Base-by-base conservation (phyloP, 2,797 vertebrate species). In the Danio kyathit region DNA sequence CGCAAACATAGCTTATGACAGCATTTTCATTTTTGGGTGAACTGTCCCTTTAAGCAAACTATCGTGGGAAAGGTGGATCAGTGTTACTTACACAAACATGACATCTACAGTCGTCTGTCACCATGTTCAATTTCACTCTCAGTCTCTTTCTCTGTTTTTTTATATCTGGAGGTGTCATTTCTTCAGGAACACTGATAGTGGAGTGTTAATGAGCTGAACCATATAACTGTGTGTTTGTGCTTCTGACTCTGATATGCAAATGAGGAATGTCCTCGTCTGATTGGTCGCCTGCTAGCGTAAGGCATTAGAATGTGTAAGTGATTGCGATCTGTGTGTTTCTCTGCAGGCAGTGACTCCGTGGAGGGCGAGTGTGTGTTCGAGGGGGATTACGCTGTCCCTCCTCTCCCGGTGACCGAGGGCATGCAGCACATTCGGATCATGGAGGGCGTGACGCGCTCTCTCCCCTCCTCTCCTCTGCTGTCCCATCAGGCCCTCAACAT, bases 351-450 rank as follows among this genome's bases (percentile, higher is more conserved):
- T 40, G 73, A 85, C 17, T 81, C 83, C 38, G 93, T 94, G 89
- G 96, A 96, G 92, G 94, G 84, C 38, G 87, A 87, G 81, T 82
- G 86, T 79, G 79, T 86, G 82, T 87, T 82, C 65, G 86, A 96
- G 89, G 92, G 95, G 6, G 96, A 96, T 90, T 96, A 95, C 84
- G 90, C 93, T 0, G 90, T 95, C 48, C 91, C 95, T 0, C 91
- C 95, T 16, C 94, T 96, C 84, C 89, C 96, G 85, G 94, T 95
- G 92, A 95, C 92, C 84, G 96, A 96, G 93, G 95, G 95, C 92
- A 96, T 96, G 95, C 96, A 96, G 93, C 96, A 96, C 92, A 95
- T 96, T 93, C 95, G 96, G 89, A 96, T 96, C 92, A 96, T 96
- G 96, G 96, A 96, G 94, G 96, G 96, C 89, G 92, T 96, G 94